Conservation (phyloP, 2,888 invertebrate species). For the Alcis repandata region DNA sequence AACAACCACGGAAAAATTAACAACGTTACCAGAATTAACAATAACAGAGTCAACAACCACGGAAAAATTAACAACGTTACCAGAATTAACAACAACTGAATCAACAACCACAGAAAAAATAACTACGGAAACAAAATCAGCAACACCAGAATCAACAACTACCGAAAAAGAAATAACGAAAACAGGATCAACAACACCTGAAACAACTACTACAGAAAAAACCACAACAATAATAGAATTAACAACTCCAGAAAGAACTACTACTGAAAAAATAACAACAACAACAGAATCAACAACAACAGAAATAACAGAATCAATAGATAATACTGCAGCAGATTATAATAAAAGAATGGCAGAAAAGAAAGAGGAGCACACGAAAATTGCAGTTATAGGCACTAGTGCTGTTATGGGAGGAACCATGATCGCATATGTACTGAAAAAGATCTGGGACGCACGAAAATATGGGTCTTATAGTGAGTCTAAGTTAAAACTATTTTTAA, state of each 20-base stretch:
- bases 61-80: not conserved
- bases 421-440: not conserved
- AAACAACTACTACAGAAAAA: not conserved
- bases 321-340: not conserved
- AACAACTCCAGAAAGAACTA: not conserved
- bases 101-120: not conserved
- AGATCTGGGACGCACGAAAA: slow-evolving; percentile 9
- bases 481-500: not conserved
- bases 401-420: not conserved
- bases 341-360: not conserved
- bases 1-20: not conserved
- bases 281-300: not conserved
- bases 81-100: not conserved
- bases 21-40: not conserved
- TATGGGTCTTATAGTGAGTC: slow-evolving; percentile 39
- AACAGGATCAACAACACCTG: not conserved
- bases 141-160: not conserved
- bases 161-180: not conserved
- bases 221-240: not conserved
- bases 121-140: not conserved
- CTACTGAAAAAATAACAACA: not conserved
- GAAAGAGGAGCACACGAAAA: not conserved
- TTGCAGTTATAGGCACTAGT: slow-evolving; percentile 4
- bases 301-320: not conserved
- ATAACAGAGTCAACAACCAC: not conserved